A percentile compares a stretch with the other conserved stretches of the same genome.
Conservation (phyloP, 2,113 vertebrate genomes). For the Poecile atricapillus region DNA sequence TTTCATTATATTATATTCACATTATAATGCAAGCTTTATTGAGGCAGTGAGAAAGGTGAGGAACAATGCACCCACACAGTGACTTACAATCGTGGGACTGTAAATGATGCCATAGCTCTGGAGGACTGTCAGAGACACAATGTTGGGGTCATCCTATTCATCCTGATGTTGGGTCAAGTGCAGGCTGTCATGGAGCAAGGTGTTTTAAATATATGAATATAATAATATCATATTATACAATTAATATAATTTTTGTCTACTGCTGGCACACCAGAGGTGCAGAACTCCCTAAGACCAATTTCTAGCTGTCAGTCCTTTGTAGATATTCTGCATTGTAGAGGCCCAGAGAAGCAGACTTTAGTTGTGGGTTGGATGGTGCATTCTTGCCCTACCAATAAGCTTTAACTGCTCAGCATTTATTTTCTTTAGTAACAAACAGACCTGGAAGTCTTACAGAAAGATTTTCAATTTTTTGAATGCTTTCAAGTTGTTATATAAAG, state of each 20-base stretch:
- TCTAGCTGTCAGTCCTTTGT: neutral
- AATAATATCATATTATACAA: neutral
- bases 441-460: neutral
- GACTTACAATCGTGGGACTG: neutral
- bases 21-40: neutral
- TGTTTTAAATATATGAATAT: neutral
- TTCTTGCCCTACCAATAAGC: neutral
- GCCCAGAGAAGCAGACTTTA: neutral
- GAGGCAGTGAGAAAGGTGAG: neutral
- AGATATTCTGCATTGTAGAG: neutral
- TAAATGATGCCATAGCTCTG: neutral
- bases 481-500: neutral
- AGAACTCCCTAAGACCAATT: neutral
- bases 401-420: neutral
- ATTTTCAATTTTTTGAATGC: neutral
- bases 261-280: neutral
- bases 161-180: neutral
- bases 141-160: neutral
- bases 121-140: neutral
- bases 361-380: neutral
- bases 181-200: neutral
- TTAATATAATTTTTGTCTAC: neutral
- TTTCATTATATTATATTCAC: too few species aligned
- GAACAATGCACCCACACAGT: fast-evolving
- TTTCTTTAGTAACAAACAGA: neutral